These are phyloP conservation scores for Phasianus colchicus DNA, from an alignment of 2,113 vertebrate species.

Conservation along the genomic window DNA sequence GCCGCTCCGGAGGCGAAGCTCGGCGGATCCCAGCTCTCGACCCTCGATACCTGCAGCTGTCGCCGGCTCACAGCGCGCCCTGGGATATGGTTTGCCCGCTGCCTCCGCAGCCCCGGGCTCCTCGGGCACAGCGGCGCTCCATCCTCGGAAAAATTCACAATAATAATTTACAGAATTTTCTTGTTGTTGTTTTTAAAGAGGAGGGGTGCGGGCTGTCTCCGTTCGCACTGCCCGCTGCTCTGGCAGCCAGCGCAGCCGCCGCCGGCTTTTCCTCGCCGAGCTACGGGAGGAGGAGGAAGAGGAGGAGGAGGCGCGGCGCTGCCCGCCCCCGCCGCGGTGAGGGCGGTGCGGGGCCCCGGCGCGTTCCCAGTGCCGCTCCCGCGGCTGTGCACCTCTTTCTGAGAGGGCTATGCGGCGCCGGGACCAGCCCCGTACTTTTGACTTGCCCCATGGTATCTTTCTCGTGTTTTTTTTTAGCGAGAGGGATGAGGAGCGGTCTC, in stretches of 20 bases:
- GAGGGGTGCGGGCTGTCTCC: not conserved
- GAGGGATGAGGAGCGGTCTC: not conserved
- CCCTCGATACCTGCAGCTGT: slow-evolving; percentile 34
- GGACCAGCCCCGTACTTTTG: not conserved
- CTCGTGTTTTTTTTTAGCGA: not conserved
- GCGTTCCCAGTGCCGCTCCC: too few relatives aligned
- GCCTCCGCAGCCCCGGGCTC: not conserved
- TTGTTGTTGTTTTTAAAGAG: not conserved
- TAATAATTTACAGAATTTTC: too few relatives aligned
- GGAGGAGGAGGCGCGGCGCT: not conserved
- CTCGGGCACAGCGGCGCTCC: slow-evolving; percentile 15
- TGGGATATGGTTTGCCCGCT: not conserved
- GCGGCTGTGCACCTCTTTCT: not conserved
- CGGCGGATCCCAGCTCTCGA: not conserved
- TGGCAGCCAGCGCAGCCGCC: not conserved
- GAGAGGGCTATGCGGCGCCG: too few relatives aligned
- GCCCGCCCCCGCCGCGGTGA: not conserved
- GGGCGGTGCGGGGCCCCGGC: not conserved
- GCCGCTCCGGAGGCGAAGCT: not conserved
- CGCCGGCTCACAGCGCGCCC: slow-evolving; percentile 47
- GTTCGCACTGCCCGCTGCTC: not conserved
- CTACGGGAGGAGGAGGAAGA: not conserved
- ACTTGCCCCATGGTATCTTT: not conserved
- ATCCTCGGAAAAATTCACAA: not conserved
- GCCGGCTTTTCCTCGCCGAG: slow-evolving; percentile 45